Evolutionary conservation across 2,888 invertebrate genomes (phyloP).

Genomic region (Drosophila crucigera): DNA sequence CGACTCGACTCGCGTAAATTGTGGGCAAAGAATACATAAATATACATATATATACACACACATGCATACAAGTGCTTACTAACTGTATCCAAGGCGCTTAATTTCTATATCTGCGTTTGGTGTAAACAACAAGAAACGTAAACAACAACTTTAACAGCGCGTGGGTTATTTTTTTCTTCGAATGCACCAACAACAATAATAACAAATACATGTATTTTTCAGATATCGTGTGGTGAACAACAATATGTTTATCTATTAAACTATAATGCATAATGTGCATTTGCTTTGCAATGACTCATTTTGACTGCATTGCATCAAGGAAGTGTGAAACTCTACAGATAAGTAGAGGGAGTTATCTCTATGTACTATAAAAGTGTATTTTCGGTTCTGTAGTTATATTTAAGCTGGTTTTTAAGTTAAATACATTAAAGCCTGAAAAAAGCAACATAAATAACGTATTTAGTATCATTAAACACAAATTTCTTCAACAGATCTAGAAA

Average conservation of each 20-base stretch:
- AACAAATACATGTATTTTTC: background rate
- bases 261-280: constrained; percentile 1
- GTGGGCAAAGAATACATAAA: constrained; percentile 29
- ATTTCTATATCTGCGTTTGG: constrained; percentile 13
- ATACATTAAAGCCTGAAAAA: background rate
- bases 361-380: background rate
- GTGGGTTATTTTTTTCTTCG: constrained; percentile 28
- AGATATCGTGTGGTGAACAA: constrained; percentile 54
- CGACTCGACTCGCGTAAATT: constrained; percentile 63
- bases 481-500: background rate
- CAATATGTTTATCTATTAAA: constrained; percentile 14
- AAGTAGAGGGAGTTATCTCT: background rate
- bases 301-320: background rate
- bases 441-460: background rate
- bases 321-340: background rate
- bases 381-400: background rate
- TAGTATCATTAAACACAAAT: background rate
- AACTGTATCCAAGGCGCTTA: constrained; percentile 4
- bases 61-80: background rate
- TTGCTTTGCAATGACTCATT: constrained; percentile 16
- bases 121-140: constrained; percentile 56
- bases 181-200: constrained; percentile 26
- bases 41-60: background rate
- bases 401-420: background rate
- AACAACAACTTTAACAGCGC: constrained; percentile 51